phyloP scores from a whole-genome alignment of 1,140 invertebrate genomes.

The Papilio aristodemus region DNA sequence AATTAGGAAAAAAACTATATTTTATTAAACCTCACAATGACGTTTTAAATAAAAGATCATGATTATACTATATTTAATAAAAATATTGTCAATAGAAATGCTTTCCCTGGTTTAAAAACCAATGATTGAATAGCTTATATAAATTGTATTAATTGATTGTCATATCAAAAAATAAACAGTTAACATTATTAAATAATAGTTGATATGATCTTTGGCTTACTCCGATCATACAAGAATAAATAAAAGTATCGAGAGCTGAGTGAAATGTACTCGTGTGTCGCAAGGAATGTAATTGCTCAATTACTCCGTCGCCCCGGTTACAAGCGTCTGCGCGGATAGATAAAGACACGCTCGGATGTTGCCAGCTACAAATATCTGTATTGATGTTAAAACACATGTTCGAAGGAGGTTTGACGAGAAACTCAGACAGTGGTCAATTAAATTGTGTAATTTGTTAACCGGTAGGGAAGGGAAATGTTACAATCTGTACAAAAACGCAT shows the following conservation, averaged over 20 bases:
- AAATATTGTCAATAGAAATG: too few relatives aligned
- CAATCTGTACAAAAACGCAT: too few relatives aligned
- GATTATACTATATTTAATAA: too few relatives aligned
- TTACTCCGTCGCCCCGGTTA: conserved; percentile 57
- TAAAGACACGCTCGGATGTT: conserved; percentile 1
- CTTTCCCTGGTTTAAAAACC: too few relatives aligned
- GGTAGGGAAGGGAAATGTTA: not conserved
- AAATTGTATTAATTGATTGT: too few relatives aligned
- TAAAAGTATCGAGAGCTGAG: conserved; percentile 33
- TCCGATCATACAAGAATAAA: not conserved
- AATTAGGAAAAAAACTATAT: too few relatives aligned
- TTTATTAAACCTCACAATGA: too few relatives aligned
- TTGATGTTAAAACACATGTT: too few relatives aligned
- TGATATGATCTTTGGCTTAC: not conserved
- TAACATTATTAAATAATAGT: not conserved
- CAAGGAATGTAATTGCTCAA: conserved; percentile 68
- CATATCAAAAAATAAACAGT: too few relatives aligned
- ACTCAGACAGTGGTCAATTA: not conserved
- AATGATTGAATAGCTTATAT: too few relatives aligned
- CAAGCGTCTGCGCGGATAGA: conserved; percentile 41
- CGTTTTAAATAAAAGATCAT: too few relatives aligned
- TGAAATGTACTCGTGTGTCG: conserved; percentile 48
- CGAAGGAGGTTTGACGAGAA: not conserved
- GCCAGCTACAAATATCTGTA: not conserved
- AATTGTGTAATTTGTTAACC: not conserved